phyloP scores from a whole-genome alignment of 2,113 vertebrate species.

The Megalops atlanticus region DNA sequence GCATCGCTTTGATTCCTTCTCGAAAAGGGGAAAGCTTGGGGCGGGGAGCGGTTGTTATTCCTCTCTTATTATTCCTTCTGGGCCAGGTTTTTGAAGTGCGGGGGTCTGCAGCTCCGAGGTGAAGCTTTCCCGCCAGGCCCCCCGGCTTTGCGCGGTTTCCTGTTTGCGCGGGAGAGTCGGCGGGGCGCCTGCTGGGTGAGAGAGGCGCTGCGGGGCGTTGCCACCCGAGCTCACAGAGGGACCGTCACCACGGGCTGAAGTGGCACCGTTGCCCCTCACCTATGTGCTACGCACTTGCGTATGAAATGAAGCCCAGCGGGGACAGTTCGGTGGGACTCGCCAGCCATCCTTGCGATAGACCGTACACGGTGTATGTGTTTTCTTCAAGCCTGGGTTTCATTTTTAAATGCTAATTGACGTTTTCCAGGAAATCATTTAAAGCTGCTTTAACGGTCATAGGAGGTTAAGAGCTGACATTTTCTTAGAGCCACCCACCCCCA shows the following conservation, averaged over 20 bases:
- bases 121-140: neutral
- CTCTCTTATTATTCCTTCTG: neutral
- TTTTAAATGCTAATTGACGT: neutral
- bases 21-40: neutral
- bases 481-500: too few relatives aligned
- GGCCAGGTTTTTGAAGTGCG: neutral
- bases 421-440: neutral
- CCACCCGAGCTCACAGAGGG: neutral
- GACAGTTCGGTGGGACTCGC: too few relatives aligned
- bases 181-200: neutral
- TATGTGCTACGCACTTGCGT: neutral
- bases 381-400: too few relatives aligned
- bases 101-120: neutral
- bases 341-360: too few relatives aligned
- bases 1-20: neutral
- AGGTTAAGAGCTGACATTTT: too few relatives aligned
- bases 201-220: neutral
- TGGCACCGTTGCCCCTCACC: neutral
- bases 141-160: conserved; percentile 12
- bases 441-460: too few relatives aligned
- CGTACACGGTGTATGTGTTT: too few relatives aligned
- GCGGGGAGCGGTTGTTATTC: neutral
- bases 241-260: too few relatives aligned
- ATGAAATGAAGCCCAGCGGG: too few relatives aligned
- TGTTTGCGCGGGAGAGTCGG: conserved; percentile 5